Evolutionary conservation across 1,140 invertebrate species (phyloP), one percentile per base, ranked within the genome.

Genomic region (Musca domestica): DNA sequence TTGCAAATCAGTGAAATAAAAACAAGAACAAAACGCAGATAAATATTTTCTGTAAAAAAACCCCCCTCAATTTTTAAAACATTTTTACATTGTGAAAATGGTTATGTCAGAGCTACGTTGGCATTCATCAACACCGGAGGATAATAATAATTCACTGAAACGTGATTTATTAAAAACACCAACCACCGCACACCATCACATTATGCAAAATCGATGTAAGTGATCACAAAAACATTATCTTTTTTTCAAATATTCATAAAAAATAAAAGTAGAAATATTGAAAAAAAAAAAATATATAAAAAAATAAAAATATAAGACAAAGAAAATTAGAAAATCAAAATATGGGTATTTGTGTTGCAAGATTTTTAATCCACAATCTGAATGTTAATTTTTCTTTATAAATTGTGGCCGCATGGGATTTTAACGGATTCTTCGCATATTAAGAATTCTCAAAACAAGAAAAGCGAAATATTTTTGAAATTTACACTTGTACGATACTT

Each of bases 71-170:
- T 46, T 46, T 17, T 54, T 54, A 12, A 23, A 58, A 58, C 47
- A 63, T 12, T 41, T 41, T 41, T 41, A n/a, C 34, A 41, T 69
- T 46, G 73, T 78, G 71, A 81, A 81, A 79, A 81, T 81, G 78
- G 78, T 81, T 77, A 81, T 81, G 78, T 81, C 78, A 74, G 78
- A 81, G 76, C 71, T 81, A 74, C 78, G 74, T 73, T 81, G 78
- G 78, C 76, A 74, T 69, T 74, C 71, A 66, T 75, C 73, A 69
- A 75, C 74, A 74, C 74, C 75, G 71, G 79, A 81, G 77, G 78
- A 81, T 78, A 81, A 77, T 74, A 71, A 71, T 34, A 81, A 73
- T 66, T 78, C 74, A 56, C 74, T 76, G 72, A 74, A 81, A 72
- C 78, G 77, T 73, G 77, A 81, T 72, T 71, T 81, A 68, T 71